Base-by-base conservation (phyloP, 1,140 invertebrate genomes). In the Planococcus citri region DNA sequence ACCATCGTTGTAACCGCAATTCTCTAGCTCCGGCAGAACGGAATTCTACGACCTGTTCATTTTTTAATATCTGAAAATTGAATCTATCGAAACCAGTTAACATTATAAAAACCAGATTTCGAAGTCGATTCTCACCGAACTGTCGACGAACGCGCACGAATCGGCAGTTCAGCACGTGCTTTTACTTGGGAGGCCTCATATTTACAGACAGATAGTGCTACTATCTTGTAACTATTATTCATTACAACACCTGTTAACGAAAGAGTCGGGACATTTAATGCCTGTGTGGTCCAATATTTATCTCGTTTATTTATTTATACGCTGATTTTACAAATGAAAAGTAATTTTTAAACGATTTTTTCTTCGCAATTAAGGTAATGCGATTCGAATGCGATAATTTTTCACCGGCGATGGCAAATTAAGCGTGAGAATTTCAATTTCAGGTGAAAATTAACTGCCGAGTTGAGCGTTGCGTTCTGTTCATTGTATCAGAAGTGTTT, bases 171-270 rank as follows among this genome's bases (percentile, higher is more conserved):
- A 64, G 60, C 60, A 64, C 60, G 60, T 64, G 60, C 60, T 24
- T 64, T 64, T 64, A 64, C 60, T 64, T 64, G 60, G 60, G 60
- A 64, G 60, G 60, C 60, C 60, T 64, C 60, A 64, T 64, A 64
- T 64, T 64, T 64, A 64, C 60, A 64, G 60, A 64, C 60, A 64
- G 60, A 64, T 64, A 64, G 60, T 64, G 60, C 60, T 64, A 64
- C 60, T 64, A 64, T 64, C 60, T 64, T 64, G 60, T 64, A 64
- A 24, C 60, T 64, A 64, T 64, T 64, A 64, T 64, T 64, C 60
- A 64, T 64, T 64, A 64, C 60, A 64, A 64, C 60, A 64, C 60
- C 60, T 64, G 60, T 64, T 64, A 64, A 64, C 60, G 60, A 64
- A 64, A 64, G 20, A 27, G 22, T 27, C 25, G 22, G 21, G 60